Evolutionary conservation across 1,140 invertebrate genomes (phyloP).

Genomic region (Phenacoccus solenopsis): DNA sequence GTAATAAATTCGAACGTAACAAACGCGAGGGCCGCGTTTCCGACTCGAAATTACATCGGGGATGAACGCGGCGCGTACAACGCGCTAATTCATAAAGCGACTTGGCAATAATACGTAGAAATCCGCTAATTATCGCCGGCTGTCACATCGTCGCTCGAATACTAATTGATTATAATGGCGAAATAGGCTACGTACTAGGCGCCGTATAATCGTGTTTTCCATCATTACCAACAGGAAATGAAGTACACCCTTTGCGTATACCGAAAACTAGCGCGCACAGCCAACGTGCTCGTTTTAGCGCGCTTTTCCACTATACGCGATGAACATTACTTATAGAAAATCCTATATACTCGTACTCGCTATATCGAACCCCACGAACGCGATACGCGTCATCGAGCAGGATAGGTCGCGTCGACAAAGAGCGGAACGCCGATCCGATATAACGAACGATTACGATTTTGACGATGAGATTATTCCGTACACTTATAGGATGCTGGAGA

Average conservation of each 20-base stretch:
- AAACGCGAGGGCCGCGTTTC: no score
- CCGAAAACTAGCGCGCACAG: no score
- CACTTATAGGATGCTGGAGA: no score
- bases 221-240: conserved; percentile 1
- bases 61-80: no score
- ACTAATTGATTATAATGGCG: background rate
- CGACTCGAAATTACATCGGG: no score
- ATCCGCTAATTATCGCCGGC: background rate
- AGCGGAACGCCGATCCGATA: no score
- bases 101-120: background rate
- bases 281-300: background rate
- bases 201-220: background rate
- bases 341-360: background rate
- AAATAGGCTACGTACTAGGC: background rate
- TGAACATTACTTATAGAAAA: no score
- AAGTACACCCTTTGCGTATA: background rate
- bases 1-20: no score
- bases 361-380: background rate
- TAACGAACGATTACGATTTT: no score
- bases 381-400: background rate
- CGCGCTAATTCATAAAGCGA: no score
- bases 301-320: no score
- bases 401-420: background rate
- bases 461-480: no score
- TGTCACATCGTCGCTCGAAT: background rate